These are phyloP conservation scores for Sarcophaga rosellei DNA, from an alignment of 2,888 invertebrate genomes.

Conservation along the genomic window DNA sequence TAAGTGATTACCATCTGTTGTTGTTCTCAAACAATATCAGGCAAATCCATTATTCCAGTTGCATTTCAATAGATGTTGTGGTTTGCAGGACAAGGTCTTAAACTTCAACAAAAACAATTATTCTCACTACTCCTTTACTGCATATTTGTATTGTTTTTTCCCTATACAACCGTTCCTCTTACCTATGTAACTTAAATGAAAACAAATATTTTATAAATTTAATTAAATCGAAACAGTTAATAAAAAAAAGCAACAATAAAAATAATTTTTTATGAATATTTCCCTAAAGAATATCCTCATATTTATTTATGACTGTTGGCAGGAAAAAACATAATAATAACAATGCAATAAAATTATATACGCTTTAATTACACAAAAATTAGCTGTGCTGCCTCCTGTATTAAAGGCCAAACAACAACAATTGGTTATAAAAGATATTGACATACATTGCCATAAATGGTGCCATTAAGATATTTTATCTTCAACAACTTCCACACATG, in stretches of 20 bases:
- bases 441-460: constrained; percentile 40
- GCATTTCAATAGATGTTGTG: too few species aligned
- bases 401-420: background rate
- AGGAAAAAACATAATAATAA: background rate
- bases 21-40: too few species aligned
- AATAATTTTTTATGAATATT: background rate
- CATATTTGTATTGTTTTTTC: too few species aligned
- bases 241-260: background rate
- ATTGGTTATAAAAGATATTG: background rate
- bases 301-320: background rate
- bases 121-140: too few species aligned
- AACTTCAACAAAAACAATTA: too few species aligned
- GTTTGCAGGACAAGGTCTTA: too few species aligned
- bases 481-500: constrained; percentile 45
- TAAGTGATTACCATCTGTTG: too few species aligned
- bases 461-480: constrained; percentile 51
- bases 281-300: background rate
- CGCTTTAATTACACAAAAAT: constrained; percentile 51
- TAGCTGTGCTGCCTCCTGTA: background rate
- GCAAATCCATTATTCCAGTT: too few species aligned
- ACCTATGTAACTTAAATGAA: too few species aligned
- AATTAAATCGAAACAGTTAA: background rate
- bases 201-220: background rate
- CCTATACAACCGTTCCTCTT: too few species aligned
- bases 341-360: constrained; percentile 47